Conservation (phyloP, 2,888 invertebrate genomes). For the Agrochola litura region DNA sequence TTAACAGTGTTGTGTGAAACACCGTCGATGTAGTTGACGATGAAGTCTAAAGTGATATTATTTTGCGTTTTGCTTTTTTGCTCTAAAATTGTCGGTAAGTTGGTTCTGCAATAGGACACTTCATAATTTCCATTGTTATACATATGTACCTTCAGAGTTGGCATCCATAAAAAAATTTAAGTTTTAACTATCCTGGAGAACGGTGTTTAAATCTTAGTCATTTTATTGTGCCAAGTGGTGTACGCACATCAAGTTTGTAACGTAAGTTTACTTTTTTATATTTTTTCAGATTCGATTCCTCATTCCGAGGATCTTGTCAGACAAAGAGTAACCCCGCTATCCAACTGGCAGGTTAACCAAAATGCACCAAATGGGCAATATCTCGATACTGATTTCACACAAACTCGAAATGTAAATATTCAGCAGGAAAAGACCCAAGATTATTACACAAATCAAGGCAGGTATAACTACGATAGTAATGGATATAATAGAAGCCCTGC, state of each 20-base stretch:
- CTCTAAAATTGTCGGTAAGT: conserved; percentile 74
- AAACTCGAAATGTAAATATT: conserved; percentile 52
- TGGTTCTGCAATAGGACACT: background rate
- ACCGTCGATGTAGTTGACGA: conserved; percentile 69
- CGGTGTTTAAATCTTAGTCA: background rate
- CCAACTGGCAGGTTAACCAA: conserved; percentile 45
- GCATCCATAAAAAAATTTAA: background rate
- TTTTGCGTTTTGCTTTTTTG: conserved; percentile 70
- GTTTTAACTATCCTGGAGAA: background rate
- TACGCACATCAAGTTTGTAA: background rate
- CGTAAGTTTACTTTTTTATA: conserved; percentile 1
- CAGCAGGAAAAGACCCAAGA: conserved; percentile 29
- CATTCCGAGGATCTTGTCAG: conserved; percentile 46
- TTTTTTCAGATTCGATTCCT: conserved; percentile 66
- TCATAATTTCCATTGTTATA: background rate
- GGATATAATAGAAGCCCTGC: conserved; percentile 18
- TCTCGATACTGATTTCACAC: conserved; percentile 41
- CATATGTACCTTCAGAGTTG: background rate
- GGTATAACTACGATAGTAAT: conserved; percentile 21
- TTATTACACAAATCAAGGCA: conserved; percentile 26
- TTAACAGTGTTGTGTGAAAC: conserved; percentile 73
- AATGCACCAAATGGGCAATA: conserved; percentile 40
- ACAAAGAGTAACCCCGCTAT: conserved; percentile 50
- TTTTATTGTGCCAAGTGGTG: background rate
- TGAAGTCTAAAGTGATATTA: conserved; percentile 70